Percentiles rank a stretch among this genome's conserved stretches.
These are phyloP conservation scores for Athene cunicularia DNA, from an alignment of 2,113 vertebrate species.

Conservation along the genomic window DNA sequence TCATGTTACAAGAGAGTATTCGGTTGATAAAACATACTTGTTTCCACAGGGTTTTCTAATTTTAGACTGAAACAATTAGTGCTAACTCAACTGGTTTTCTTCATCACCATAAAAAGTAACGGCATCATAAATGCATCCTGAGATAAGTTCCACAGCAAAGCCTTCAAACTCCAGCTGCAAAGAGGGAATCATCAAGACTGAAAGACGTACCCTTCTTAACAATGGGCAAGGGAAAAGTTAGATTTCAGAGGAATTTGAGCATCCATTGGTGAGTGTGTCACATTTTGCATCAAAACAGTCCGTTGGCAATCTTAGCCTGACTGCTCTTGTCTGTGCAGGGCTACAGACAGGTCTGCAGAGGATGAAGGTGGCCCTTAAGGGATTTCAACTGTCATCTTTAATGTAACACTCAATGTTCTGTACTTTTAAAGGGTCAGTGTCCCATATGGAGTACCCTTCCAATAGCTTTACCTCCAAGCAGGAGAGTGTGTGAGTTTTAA, in stretches of 20 bases:
- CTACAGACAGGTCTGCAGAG: not conserved
- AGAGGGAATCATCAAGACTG: not conserved
- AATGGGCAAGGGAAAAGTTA: not conserved
- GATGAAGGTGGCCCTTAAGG: not conserved
- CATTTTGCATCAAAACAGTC: not conserved
- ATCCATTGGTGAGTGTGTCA: not conserved
- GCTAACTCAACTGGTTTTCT: not conserved
- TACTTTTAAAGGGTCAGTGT: not conserved
- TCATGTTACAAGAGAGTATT: not conserved
- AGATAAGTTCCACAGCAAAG: not conserved
- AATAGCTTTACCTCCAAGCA: not conserved
- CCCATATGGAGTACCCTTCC: not conserved
- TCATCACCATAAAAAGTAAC: not conserved
- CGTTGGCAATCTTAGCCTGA: not conserved
- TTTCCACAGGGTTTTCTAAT: not conserved
- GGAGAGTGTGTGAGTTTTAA: not conserved
- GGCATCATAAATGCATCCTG: not conserved
- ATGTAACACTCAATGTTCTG: not conserved
- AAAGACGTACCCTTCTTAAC: not conserved
- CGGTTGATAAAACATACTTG: not conserved
- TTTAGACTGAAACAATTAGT: not conserved
- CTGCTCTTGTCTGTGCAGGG: not conserved
- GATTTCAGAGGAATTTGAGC: not conserved
- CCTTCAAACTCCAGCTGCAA: constrained; percentile 20
- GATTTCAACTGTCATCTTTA: not conserved